A percentile compares a stretch with the other conserved stretches of the same genome.
These are phyloP conservation scores for Enteromius thamalakanensis DNA, from an alignment of 2,797 vertebrate genomes.

Conservation along the genomic window DNA sequence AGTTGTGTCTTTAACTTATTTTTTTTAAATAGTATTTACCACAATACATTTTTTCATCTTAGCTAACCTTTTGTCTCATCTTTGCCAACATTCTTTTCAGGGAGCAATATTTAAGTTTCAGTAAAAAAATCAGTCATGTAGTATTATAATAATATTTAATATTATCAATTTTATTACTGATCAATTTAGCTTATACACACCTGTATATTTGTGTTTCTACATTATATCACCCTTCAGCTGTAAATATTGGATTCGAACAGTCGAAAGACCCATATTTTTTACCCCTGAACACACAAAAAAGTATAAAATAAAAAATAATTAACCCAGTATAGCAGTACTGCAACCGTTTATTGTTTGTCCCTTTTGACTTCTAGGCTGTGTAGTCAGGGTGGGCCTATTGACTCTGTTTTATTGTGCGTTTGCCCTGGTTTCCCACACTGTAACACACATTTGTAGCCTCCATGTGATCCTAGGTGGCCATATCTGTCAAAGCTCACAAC, in stretches of 20 bases:
- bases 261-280: background rate
- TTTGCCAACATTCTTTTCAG: background rate
- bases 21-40: background rate
- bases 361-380: constrained; percentile 48
- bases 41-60: background rate
- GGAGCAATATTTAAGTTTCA: background rate
- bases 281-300: background rate
- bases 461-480: constrained; percentile 63
- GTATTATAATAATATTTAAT: background rate
- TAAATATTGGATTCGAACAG: background rate
- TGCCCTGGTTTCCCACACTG: constrained; percentile 59
- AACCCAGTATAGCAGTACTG: no score
- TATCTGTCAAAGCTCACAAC: constrained; percentile 41
- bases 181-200: background rate
- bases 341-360: constrained; percentile 1
- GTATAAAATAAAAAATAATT: no score
- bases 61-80: background rate
- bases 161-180: background rate
- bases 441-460: constrained; percentile 53
- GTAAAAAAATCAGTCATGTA: background rate
- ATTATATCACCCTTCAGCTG: background rate
- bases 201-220: background rate
- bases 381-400: constrained; percentile 32
- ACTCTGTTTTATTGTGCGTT: constrained; percentile 44
- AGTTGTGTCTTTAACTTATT: background rate